Conservation (phyloP, 2,113 vertebrate genomes). For the Colossoma macropomum region DNA sequence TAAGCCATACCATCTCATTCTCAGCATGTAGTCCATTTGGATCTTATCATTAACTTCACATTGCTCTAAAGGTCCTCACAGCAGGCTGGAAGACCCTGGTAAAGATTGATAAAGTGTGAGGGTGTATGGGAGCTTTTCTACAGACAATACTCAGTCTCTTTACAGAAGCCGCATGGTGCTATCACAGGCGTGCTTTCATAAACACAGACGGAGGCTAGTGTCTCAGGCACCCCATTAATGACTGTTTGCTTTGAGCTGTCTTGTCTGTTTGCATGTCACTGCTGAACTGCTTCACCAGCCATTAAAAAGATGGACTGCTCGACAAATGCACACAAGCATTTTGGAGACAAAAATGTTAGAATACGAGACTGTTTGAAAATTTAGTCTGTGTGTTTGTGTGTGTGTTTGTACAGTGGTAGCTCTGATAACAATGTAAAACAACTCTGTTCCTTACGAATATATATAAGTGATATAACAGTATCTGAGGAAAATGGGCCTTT, state of each 20-base stretch:
- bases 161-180: slow-evolving; percentile 36
- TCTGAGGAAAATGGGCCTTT: no score
- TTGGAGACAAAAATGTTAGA: neutral
- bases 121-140: slow-evolving; percentile 18
- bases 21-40: neutral
- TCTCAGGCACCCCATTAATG: slow-evolving; percentile 42
- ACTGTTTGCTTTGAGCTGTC: slow-evolving; percentile 60
- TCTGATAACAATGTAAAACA: neutral
- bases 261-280: slow-evolving; percentile 55
- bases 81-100: neutral
- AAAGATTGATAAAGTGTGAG: slow-evolving; percentile 38
- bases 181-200: slow-evolving; percentile 42
- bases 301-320: slow-evolving; percentile 47
- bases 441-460: neutral
- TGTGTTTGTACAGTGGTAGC: neutral
- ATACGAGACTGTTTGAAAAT: neutral
- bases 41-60: slow-evolving; percentile 29
- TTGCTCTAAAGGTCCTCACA: slow-evolving; percentile 17
- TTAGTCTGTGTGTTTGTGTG: slow-evolving; percentile 6
- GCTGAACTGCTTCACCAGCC: slow-evolving; percentile 38
- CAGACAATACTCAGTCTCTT: slow-evolving; percentile 25
- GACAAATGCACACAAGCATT: slow-evolving; percentile 39
- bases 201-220: slow-evolving; percentile 33
- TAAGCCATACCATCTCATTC: slow-evolving; percentile 10
- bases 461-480: neutral